phyloP scores from a whole-genome alignment of 2,113 vertebrate genomes.

The Ptilonorhynchus violaceus region DNA sequence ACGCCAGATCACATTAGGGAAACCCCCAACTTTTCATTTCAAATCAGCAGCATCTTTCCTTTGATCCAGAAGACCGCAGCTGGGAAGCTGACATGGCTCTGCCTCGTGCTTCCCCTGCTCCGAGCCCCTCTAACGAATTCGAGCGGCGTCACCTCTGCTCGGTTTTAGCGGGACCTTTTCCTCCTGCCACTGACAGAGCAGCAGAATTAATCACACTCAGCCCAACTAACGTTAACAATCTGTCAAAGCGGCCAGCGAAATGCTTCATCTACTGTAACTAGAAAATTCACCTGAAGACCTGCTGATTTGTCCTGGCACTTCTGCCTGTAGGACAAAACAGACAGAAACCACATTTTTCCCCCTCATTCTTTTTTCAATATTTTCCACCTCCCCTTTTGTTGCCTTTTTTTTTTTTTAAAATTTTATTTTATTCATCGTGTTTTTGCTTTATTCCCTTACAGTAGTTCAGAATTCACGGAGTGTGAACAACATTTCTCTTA shows the following conservation, averaged over 20 bases:
- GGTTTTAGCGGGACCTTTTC: constrained; percentile 72
- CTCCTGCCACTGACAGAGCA: constrained; percentile 79
- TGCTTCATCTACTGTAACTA: constrained; percentile 84
- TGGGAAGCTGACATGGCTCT: neutral
- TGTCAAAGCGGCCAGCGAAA: constrained; percentile 79
- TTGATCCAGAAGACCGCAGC: constrained; percentile 42
- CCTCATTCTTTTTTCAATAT: neutral
- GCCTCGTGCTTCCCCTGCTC: neutral
- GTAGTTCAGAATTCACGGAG: neutral
- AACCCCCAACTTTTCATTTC: neutral
- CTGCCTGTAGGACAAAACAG: constrained; percentile 73
- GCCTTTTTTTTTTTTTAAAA: neutral
- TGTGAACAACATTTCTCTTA: neutral
- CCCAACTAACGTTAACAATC: constrained; percentile 89
- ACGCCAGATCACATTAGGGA: neutral
- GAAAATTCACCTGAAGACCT: constrained; percentile 81
- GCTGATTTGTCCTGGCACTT: constrained; percentile 79
- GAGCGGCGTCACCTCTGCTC: constrained; percentile 72
- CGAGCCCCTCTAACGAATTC: neutral
- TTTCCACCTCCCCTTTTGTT: neutral
- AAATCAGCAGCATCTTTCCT: constrained; percentile 13
- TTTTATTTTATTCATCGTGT: neutral
- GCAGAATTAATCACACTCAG: constrained; percentile 94
- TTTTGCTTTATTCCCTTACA: neutral
- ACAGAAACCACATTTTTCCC: neutral